Evolutionary conservation across 2,888 invertebrate genomes (phyloP), one percentile per base, ranked within the genome.

Genomic region (Glyphotaelius pellucidus): DNA sequence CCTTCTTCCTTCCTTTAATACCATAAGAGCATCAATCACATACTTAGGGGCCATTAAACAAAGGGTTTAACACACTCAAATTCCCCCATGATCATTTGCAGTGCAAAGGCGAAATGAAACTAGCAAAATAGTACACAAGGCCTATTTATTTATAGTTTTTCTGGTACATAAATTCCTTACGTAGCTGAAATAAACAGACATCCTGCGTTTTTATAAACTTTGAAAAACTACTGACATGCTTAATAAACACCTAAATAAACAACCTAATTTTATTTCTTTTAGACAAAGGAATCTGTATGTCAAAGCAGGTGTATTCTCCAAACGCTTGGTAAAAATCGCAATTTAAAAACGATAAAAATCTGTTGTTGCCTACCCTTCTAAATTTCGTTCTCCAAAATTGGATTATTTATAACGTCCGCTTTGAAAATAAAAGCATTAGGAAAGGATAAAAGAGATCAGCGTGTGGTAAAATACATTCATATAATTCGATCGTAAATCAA

Each of bases 401-500:
- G 25, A 67, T 5, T 25, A 83, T 31, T 83, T 35, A 9, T 35
- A 31, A 31, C 32, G 83, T 35, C 35, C 35, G 35, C 35, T 32
- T 83, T n/a, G 31, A 83, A 83, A 83, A 83, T 14, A 19, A 32
- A 83, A 32, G 35, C 83, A 38, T 32, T 83, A 35, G 38, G 11
- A 35, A 83, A 15, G 83, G 38, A 25, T 25, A 32, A 38, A 19
- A 38, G 38, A 83, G 83, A 83, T 83, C 35, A 83, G 31, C 11
- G 32, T 14, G 83, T 32, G 83, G 83, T 32, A 32, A 32, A 83
- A 35, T 32, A 35, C 81, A 83, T 83, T 83, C 35, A 38, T 67
- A 67, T 67, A 83, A 35, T 83, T 83, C 32, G 31, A 83, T 83
- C 83, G 83, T 83, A 83, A 83, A 83, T 83, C 83, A 83, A 2